Evolutionary conservation across 2,113 vertebrate genomes (phyloP), one percentile per base, ranked within the genome.

Genomic region (Xerus inauris): DNA sequence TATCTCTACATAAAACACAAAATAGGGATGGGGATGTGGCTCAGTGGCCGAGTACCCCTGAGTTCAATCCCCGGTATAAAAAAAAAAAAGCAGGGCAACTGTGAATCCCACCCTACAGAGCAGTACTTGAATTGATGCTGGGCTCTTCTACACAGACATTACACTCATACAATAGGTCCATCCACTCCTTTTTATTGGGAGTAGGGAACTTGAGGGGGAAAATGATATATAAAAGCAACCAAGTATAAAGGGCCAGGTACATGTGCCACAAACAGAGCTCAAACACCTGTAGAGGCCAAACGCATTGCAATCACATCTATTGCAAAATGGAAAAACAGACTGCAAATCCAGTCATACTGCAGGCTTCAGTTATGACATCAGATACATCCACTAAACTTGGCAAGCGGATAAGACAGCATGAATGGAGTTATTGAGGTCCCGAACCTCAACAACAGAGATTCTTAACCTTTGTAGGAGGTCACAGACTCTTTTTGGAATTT

Each of bases 301-400:
- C 86, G 77, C 97, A 97, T 2, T 94, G 64, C 94, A 95, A 97
- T 96, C 91, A 88, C 73, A 97, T 97, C 76, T 89, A 89, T 69
- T 96, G 96, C 97, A 96, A 98, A 97, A 96, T 91, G 96, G 89
- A 97, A 97, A 97, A 97, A 93, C 87, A 96, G 93, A 97, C 97
- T 94, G 91, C 69, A 95, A 89, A 97, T 95, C 97, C 93, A 96
- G 95, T 93, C 96, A 91, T 73, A 89, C 91, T 91, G 79, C 88
- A 0, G 96, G 96, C 89, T 86, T 97, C 32, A 85, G 84, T 76
- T 91, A 95, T 97, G 93, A 97, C 95, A 96, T 96, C 82, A 97
- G 89, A 94, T 94, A 91, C n/a, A 97, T 72, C 86, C 91, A 97
- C 84, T 94, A 80, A 93, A 87, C 51, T 89, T 97, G 97, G 93